phyloP scores from a whole-genome alignment of 2,888 invertebrate genomes.

The Drosophila prolongata region DNA sequence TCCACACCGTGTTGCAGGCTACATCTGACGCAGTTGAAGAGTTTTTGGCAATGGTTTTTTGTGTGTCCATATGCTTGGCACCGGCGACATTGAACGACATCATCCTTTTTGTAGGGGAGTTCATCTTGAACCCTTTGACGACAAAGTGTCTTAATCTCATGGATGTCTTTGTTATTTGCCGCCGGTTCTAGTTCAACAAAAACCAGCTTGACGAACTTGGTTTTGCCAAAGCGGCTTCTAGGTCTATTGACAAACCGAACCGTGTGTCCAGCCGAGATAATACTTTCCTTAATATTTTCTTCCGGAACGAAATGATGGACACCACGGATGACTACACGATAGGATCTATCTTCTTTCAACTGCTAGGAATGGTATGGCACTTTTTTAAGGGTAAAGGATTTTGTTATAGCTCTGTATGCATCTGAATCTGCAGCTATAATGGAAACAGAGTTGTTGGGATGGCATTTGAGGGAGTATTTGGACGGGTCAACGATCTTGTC shows the following conservation, averaged over 20 bases:
- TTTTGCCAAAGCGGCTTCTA: too few relatives aligned
- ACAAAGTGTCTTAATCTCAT: neutral
- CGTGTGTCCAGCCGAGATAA: too few relatives aligned
- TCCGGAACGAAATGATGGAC: too few relatives aligned
- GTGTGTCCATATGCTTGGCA: neutral
- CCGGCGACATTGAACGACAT: neutral
- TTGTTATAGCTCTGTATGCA: neutral
- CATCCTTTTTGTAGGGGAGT: neutral
- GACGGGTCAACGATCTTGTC: neutral
- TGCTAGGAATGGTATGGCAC: neutral
- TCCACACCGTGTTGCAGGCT: too few relatives aligned
- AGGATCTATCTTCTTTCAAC: neutral
- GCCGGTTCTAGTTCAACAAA: neutral
- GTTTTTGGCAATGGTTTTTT: too few relatives aligned
- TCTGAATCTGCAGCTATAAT: neutral
- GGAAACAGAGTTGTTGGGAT: neutral
- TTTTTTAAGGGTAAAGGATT: neutral
- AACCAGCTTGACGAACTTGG: neutral
- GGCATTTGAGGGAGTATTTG: neutral
- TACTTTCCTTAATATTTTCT: too few relatives aligned
- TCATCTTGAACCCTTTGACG: neutral
- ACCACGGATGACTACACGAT: neutral
- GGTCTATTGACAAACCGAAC: neutral
- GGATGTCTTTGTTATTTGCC: neutral
- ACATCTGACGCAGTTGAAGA: too few relatives aligned